Evolutionary conservation across 2,888 invertebrate genomes (phyloP).

Genomic region (Piscicola geometra): DNA sequence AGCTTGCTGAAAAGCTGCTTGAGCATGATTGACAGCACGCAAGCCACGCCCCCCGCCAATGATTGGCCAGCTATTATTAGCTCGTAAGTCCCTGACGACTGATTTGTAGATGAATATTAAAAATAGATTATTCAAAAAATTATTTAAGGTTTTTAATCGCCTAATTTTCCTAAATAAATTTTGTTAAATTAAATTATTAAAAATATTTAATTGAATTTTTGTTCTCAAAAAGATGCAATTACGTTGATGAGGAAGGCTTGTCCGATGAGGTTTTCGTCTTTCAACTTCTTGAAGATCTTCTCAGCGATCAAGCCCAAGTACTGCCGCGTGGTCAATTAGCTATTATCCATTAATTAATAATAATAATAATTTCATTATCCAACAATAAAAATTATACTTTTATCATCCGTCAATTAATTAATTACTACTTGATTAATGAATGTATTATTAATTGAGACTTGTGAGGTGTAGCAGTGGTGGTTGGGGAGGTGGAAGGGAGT

Average conservation of each 20-base stretch:
- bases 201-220: background rate
- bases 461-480: slow-evolving; percentile 5
- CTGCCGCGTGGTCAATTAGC: too few species aligned
- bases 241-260: slow-evolving; percentile 13
- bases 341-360: too few species aligned
- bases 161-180: too few species aligned
- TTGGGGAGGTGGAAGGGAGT: background rate
- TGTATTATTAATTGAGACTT: background rate
- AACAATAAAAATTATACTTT: too few species aligned
- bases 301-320: slow-evolving; percentile 28
- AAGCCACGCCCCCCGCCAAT: slow-evolving; percentile 79
- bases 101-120: background rate
- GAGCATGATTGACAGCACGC: slow-evolving; percentile 73
- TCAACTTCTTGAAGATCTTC: slow-evolving; percentile 18
- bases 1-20: slow-evolving; percentile 73
- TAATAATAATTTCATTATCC: too few species aligned
- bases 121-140: too few species aligned
- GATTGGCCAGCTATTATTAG: slow-evolving; percentile 81
- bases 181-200: too few species aligned
- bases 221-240: background rate
- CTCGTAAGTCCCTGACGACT: slow-evolving; percentile 61
- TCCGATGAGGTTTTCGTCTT: slow-evolving; percentile 17
- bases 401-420: too few species aligned
- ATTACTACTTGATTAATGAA: too few species aligned
- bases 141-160: too few species aligned